Conservation (phyloP, 2,113 vertebrate genomes). For the Pipra filicauda region DNA sequence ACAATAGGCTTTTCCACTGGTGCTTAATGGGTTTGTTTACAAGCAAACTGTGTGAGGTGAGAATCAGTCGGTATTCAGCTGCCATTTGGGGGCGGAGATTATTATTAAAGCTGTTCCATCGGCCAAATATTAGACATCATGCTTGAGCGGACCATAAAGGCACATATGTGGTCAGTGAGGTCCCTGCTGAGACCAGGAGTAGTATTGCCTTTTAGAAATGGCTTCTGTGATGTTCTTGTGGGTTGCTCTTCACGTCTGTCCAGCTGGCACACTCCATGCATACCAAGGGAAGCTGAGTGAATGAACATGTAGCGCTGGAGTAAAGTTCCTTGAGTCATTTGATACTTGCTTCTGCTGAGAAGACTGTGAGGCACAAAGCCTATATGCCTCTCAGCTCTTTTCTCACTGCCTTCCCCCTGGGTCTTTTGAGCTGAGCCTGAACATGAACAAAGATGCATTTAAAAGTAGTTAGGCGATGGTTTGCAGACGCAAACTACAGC, state of each 20-base stretch:
- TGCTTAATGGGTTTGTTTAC: conserved; percentile 20
- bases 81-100: background rate
- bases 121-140: background rate
- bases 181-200: background rate
- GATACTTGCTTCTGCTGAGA: background rate
- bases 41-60: background rate
- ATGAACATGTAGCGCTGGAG: background rate
- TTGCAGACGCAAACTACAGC: background rate
- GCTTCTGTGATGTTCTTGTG: background rate
- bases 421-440: background rate
- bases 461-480: background rate
- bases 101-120: background rate
- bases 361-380: background rate
- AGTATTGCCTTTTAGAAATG: background rate
- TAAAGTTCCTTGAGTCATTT: background rate
- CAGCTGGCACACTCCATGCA: background rate
- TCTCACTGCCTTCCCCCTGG: background rate
- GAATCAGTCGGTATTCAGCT: background rate
- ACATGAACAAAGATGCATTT: background rate
- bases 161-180: background rate
- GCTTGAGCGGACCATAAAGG: background rate
- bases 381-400: background rate
- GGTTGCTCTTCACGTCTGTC: background rate
- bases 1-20: background rate
- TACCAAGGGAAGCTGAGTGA: background rate